Base-by-base conservation (phyloP, 2,888 invertebrate species). In the Eilema depressum region DNA sequence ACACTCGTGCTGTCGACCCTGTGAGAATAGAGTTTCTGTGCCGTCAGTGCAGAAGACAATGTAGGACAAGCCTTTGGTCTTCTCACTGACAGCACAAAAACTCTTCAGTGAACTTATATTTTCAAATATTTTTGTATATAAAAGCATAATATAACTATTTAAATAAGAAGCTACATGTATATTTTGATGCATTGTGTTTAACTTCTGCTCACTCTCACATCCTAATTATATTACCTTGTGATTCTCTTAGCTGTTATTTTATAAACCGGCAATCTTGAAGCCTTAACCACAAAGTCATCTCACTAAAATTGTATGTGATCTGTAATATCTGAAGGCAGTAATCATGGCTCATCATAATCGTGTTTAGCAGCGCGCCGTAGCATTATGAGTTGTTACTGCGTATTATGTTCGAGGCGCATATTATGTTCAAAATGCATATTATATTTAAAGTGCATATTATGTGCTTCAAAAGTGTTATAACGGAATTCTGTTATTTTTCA, bases 301-400 rank as follows among this genome's bases (percentile, higher is more conserved):
- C 65, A 59, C 59, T 33, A 37, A 80, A 79, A 83, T 83, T 82
- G 80, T 83, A 82, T 81, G 73, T 82, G 82, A 70, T 77, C 82
- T 66, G 77, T 76, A 81, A 83, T 82, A 76, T 74, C 63, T 70
- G 59, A 68, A 79, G 80, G 71, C 77, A 73, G 75, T 79, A 84
- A 85, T 85, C 83, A 82, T 70, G 74, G 25, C 68, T 76, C 81
- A 79, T 83, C 84, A 85, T 83, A 75, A 83, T 81, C 76, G 78
- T 84, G 82, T 83, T 85, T 85, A 85, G 85, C 73, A 66, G 73
- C 63, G 74, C 63, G 77, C 79, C 79, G 68, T 77, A 70, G 30
- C 61, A 85, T 85, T 85, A 85, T 74, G 76, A 64, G 82, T 80
- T 71, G 81, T 85, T 85, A 82, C 76, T 72, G 77, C 77, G 74